Percentiles rank a stretch among this genome's conserved stretches.
Conservation (phyloP, 1,140 invertebrate species). For the Portunus trituberculatus region DNA sequence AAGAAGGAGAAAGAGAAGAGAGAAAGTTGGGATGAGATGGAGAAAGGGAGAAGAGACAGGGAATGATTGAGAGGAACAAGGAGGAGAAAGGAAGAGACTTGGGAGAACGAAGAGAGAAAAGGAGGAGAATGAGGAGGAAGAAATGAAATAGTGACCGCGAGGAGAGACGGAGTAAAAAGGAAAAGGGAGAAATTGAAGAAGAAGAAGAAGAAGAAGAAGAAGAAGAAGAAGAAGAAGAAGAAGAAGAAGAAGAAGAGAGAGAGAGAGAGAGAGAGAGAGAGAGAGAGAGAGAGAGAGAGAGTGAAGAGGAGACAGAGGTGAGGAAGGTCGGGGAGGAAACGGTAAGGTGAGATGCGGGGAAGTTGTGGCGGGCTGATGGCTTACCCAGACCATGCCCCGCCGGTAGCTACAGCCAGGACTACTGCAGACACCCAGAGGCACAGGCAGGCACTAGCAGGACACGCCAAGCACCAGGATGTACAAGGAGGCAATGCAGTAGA, state of each 20-base stretch:
- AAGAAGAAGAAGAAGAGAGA: not conserved
- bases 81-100: no score
- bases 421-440: not conserved
- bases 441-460: not conserved
- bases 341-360: not conserved
- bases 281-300: not conserved
- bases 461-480: not conserved
- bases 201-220: no score
- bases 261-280: not conserved
- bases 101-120: no score
- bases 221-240: no score
- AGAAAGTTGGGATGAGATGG: not conserved
- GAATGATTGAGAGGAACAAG: no score
- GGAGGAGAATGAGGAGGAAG: no score
- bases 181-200: no score
- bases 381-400: slow-evolving; percentile 5
- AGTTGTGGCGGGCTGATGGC: not conserved
- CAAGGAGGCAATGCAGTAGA: not conserved
- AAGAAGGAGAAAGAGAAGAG: not conserved
- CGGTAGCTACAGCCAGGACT: not conserved
- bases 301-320: no score
- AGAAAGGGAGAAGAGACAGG: no score
- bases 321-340: not conserved
- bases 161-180: no score
- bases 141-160: not conserved